A percentile compares a stretch with the other conserved stretches of the same genome.
These are phyloP conservation scores for Cryptus armator DNA, from an alignment of 2,888 invertebrate genomes.

Conservation along the genomic window DNA sequence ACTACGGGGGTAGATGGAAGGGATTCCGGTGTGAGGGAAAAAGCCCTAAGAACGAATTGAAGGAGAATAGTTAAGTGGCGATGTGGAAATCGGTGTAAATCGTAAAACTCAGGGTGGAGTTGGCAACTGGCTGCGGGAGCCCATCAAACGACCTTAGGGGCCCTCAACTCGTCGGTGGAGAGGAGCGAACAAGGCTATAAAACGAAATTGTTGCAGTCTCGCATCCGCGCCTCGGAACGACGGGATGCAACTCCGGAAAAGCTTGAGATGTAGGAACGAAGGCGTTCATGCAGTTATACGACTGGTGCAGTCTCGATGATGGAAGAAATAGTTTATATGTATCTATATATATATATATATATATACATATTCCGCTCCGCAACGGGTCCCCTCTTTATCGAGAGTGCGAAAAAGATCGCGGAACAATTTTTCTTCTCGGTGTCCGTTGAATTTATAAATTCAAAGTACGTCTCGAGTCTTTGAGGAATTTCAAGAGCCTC, in stretches of 20 bases:
- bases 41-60: slow-evolving; percentile 28
- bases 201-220: slow-evolving; percentile 79
- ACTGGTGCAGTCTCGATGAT: neutral
- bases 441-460: slow-evolving; percentile 41
- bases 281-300: slow-evolving; percentile 7
- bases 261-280: slow-evolving; percentile 32
- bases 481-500: slow-evolving; percentile 45
- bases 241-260: slow-evolving; percentile 64
- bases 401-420: neutral
- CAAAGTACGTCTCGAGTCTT: slow-evolving; percentile 48
- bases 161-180: slow-evolving; percentile 54
- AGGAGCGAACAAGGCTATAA: slow-evolving; percentile 77
- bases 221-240: slow-evolving; percentile 63
- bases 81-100: slow-evolving; percentile 81
- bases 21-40: neutral
- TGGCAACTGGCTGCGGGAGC: slow-evolving; percentile 30
- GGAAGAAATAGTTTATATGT: neutral
- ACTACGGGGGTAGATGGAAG: neutral
- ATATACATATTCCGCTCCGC: no score
- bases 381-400: neutral
- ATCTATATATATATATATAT: no score
- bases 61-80: slow-evolving; percentile 74
- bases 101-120: slow-evolving; percentile 75
- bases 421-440: slow-evolving; percentile 33
- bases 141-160: slow-evolving; percentile 48